Evolutionary conservation across 2,888 invertebrate genomes (phyloP), one percentile per base, ranked within the genome.

Genomic region (Minunthozetes semirufus): DNA sequence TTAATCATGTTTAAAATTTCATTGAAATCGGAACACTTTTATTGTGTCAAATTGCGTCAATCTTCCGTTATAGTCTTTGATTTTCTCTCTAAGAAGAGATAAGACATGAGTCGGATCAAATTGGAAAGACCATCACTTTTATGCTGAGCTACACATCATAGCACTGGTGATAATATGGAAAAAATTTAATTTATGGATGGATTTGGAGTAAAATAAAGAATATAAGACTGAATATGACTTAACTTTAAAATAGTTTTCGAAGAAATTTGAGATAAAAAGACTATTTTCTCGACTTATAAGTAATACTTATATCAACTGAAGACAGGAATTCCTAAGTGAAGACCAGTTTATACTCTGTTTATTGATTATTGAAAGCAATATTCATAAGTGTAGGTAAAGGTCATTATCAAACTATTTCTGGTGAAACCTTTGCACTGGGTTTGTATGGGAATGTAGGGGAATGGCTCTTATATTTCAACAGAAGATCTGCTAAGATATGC

Each of bases 101-200:
- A 61, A 61, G 61, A 6, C 9, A 15, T 61, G 22, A 61, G 19
- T 61, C 5, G 15, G 19, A 59, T 13, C 13, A 48, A 53, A 53
- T n/a, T 8, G 3, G 4, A 33, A 33, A 33, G 33, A 33, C 33
- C 33, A 33, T 33, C 33, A 5, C 33, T 33, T 33, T 33, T 33
- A 33, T 3, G 33, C 33, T 5, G 33, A 33, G 33, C 33, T 59
- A 27, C 59, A 27, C 59, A 59, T 15, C 25, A 59, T 11, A 27
- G 27, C 59, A 48, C 33, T 33, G 4, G n/a, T 48, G 17, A 48
- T 17, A 27, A 59, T 22, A 59, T 19, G 9, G 66, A 33, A 15
- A 38, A 38, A 63, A 38, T 15, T 38, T 66, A 66, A 66, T 66
- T 66, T 66, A 66, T 38, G 33, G 66, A 66, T 63, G 38, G n/a